Conservation (phyloP, 2,113 vertebrate genomes). For the Antigone vipio region DNA sequence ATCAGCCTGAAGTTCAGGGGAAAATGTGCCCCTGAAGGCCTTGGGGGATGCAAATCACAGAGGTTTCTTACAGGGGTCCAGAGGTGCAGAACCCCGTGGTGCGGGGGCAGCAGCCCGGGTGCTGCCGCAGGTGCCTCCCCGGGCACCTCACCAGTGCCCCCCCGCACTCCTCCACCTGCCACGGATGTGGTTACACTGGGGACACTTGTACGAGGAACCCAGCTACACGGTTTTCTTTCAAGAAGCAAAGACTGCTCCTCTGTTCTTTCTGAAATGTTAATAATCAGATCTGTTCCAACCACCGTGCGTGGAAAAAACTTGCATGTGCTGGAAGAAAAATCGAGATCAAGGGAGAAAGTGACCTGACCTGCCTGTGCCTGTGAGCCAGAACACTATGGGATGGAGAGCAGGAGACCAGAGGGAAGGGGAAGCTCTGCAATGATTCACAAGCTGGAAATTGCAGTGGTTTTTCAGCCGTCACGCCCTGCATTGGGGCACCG, state of each 20-base stretch:
- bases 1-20: neutral
- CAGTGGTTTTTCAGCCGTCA: neutral
- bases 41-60: neutral
- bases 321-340: neutral
- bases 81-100: accelerated
- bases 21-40: neutral
- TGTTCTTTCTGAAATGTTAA: neutral
- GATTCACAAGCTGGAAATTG: neutral
- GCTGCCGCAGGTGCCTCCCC: neutral
- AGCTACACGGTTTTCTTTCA: neutral
- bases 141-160: accelerated
- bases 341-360: neutral
- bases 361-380: neutral
- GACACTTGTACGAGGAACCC: neutral
- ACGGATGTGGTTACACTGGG: neutral
- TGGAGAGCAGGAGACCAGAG: neutral
- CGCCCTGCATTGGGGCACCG: neutral
- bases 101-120: neutral
- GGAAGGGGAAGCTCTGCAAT: neutral
- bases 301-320: neutral
- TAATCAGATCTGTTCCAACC: neutral
- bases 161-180: neutral
- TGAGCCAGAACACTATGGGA: neutral
- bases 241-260: neutral
- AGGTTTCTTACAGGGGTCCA: accelerated